These are phyloP conservation scores for Ancistrus triradiatus DNA, from an alignment of 2,113 vertebrate genomes.

Conservation along the genomic window DNA sequence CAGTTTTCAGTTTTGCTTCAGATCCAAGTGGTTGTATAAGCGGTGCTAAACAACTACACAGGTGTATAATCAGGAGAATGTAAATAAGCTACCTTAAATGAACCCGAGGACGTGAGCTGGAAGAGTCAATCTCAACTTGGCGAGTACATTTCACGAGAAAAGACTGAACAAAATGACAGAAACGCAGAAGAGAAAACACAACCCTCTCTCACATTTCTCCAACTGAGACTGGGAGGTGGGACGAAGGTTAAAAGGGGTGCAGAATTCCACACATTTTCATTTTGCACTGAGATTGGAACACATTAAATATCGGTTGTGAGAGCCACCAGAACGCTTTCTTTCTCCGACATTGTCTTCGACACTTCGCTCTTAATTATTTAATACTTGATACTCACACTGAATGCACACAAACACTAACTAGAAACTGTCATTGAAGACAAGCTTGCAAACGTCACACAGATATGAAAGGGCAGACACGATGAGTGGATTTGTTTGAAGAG, in stretches of 20 bases:
- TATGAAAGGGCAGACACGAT: constrained; percentile 46
- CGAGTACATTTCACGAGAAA: background rate
- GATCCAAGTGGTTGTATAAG: constrained; percentile 57
- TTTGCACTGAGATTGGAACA: constrained; percentile 40
- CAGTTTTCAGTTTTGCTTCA: constrained; percentile 22
- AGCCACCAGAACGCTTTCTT: constrained; percentile 54
- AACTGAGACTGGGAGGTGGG: constrained; percentile 26
- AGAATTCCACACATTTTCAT: constrained; percentile 70
- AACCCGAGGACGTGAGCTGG: background rate
- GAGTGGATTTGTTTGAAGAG: constrained; percentile 33
- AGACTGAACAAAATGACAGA: constrained; percentile 17
- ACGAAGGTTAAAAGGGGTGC: constrained; percentile 52
- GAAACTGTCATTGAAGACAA: constrained; percentile 2
- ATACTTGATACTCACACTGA: constrained; percentile 45
- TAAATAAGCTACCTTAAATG: background rate
- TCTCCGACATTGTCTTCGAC: constrained; percentile 15
- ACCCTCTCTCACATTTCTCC: constrained; percentile 24
- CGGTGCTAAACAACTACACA: constrained; percentile 67
- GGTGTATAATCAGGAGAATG: constrained; percentile 59
- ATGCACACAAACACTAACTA: constrained; percentile 34
- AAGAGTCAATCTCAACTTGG: constrained; percentile 17
- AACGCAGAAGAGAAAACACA: constrained; percentile 19
- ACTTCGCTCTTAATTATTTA: constrained; percentile 40
- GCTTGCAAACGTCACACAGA: constrained; percentile 37
- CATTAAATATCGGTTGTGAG: constrained; percentile 42